Evolutionary conservation across 2,113 vertebrate species (phyloP), one percentile per base, ranked within the genome.

Genomic region (Aldabrachelys gigantea): DNA sequence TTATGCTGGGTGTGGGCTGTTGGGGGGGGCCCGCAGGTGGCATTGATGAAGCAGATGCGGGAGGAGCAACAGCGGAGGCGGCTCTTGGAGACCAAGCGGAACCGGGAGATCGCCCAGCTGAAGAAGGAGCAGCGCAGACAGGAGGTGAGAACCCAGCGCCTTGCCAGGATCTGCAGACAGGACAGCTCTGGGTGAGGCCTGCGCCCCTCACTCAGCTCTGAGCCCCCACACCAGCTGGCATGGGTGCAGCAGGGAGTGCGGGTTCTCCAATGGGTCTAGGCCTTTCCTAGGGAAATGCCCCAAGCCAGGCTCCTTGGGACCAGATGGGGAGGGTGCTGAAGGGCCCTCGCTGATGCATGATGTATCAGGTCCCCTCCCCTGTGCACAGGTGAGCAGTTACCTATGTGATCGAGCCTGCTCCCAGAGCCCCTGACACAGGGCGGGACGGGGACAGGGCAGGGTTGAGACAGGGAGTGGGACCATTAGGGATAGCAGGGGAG

Each of bases 11-110:
- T 25, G 9, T n/a, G 69, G 65, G 35, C n/a, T 19, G n/a, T 38
- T 3, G n/a, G n/a, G 7, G n/a, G 14, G n/a, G 65, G 16, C 31
- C 29, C 29, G 8, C 91, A 99, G 99, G 99, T 99, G n/a, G 98
- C 98, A 0, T 98, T 99, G 95, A 99, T 99, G 99, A 99, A 99
- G 97, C 99, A 99, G 98, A 99, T 99, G 99, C 98, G 99, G 53
- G 99, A 99, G 95, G 99, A 99, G 89, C 99, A 99, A 98, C 99
- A 99, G 97, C 98, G 98, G 88, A 97, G 99, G 91, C 98, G 99
- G 65, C 98, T 99, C 98, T 98, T 98, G 3, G 99, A 99, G 94
- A 99, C 99, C 0, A 99, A 99, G 97, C 98, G 99, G 97, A 99
- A 99, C 95, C 97, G 99, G 3, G 99, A 99, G 98, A 99, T 99